Percentiles rank a stretch among this genome's conserved stretches.
These are phyloP conservation scores for Venusia cambrica DNA, from an alignment of 2,888 invertebrate species.

Conservation along the genomic window DNA sequence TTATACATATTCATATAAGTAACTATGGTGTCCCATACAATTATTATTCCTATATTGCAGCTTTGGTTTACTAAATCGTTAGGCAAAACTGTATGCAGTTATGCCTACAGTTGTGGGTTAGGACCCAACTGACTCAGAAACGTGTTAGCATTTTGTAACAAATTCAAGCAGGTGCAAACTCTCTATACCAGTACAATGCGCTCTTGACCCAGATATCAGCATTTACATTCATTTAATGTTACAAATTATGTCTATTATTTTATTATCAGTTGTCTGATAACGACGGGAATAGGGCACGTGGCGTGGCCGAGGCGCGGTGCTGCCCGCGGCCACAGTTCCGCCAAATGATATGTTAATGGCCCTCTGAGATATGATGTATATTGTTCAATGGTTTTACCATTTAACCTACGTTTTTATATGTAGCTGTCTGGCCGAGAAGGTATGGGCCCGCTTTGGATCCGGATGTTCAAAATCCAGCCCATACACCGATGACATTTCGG, in stretches of 20 bases:
- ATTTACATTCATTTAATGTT: slow-evolving; percentile 27
- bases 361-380: slow-evolving; percentile 64
- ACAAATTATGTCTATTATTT: slow-evolving; percentile 30
- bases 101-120: too few relatives aligned
- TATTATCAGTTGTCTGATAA: slow-evolving; percentile 31
- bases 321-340: slow-evolving; percentile 46
- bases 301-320: slow-evolving; percentile 30
- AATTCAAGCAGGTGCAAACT: slow-evolving; percentile 19
- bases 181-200: slow-evolving; percentile 15
- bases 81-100: too few relatives aligned
- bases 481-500: too few relatives aligned
- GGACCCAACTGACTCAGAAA: slow-evolving; percentile 14
- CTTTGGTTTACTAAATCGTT: too few relatives aligned
- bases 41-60: too few relatives aligned
- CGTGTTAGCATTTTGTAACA: slow-evolving; percentile 23
- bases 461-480: too few relatives aligned
- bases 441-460: too few relatives aligned
- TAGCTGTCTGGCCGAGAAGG: too few relatives aligned
- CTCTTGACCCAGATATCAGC: slow-evolving; percentile 28
- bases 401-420: slow-evolving; percentile 36
- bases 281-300: slow-evolving; percentile 32
- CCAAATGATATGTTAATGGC: slow-evolving; percentile 69
- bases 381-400: slow-evolving; percentile 39
- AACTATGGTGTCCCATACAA: too few relatives aligned
- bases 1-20: too few relatives aligned